These are phyloP conservation scores for Aeoliscus strigatus DNA, from an alignment of 2,797 vertebrate species.

Conservation along the genomic window DNA sequence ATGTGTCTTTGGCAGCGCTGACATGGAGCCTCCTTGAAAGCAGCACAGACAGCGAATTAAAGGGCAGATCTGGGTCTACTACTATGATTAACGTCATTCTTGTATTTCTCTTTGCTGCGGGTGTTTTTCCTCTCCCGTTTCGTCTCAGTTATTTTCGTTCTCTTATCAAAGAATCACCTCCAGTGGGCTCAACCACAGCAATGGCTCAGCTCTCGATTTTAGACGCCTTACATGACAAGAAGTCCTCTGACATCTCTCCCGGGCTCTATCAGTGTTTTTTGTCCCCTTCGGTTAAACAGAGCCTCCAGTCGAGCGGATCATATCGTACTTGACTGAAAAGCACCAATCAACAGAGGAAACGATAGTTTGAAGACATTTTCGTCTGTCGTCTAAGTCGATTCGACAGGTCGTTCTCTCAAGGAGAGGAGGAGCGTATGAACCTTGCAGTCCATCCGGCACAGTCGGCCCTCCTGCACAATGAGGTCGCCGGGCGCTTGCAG, in stretches of 20 bases:
- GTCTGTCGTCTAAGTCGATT: too few relatives aligned
- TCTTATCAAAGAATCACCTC: slow-evolving; percentile 25
- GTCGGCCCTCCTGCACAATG: slow-evolving; percentile 93
- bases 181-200: too few relatives aligned
- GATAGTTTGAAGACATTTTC: too few relatives aligned
- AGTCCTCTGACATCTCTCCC: too few relatives aligned
- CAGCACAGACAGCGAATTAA: slow-evolving; percentile 53
- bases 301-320: too few relatives aligned
- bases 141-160: slow-evolving; percentile 29
- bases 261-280: too few relatives aligned
- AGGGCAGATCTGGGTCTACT: slow-evolving; percentile 49
- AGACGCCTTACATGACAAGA: too few relatives aligned
- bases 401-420: too few relatives aligned
- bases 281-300: too few relatives aligned
- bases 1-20: slow-evolving; percentile 46
- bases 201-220: too few relatives aligned
- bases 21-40: slow-evolving; percentile 47
- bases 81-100: slow-evolving; percentile 56
- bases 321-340: too few relatives aligned
- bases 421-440: slow-evolving; percentile 58
- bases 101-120: slow-evolving; percentile 35
- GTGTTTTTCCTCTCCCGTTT: slow-evolving; percentile 26
- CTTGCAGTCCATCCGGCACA: slow-evolving; percentile 99
- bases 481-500: slow-evolving; percentile 96
- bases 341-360: too few relatives aligned